A percentile compares a stretch with the other conserved stretches of the same genome.
phyloP scores from a whole-genome alignment of 2,888 invertebrate species.

The Chironomus tentans region DNA sequence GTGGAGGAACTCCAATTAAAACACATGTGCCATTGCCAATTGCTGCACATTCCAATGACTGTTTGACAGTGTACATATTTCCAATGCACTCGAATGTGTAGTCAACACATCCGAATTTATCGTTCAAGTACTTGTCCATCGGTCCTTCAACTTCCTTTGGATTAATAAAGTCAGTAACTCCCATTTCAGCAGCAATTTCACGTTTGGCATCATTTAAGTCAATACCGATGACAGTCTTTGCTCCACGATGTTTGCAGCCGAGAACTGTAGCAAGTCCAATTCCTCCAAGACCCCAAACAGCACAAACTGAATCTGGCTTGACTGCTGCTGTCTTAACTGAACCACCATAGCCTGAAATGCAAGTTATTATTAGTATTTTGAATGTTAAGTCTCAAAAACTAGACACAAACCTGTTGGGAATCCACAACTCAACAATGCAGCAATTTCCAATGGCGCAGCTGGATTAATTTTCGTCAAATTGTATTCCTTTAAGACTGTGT shows the following conservation, averaged over 20 bases:
- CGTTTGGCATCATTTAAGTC: constrained; percentile 72
- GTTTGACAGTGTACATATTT: constrained; percentile 66
- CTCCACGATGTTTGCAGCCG: constrained; percentile 74
- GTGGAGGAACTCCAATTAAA: constrained; percentile 86
- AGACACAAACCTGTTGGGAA: constrained; percentile 71
- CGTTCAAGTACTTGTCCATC: constrained; percentile 72
- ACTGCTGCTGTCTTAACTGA: constrained; percentile 80
- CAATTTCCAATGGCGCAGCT: constrained; percentile 73
- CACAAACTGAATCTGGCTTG: constrained; percentile 59
- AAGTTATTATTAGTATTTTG: background rate
- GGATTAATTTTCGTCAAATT: constrained; percentile 81
- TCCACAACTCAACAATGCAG: constrained; percentile 87
- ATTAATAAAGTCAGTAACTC: constrained; percentile 82
- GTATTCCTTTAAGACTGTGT: constrained; percentile 92
- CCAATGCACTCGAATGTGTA: constrained; percentile 95
- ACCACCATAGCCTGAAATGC: constrained; percentile 70
- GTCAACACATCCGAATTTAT: constrained; percentile 82
- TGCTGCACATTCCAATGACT: constrained; percentile 69
- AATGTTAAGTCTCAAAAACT: background rate
- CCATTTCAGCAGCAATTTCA: constrained; percentile 63
- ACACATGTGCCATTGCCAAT: constrained; percentile 91
- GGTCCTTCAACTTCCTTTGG: constrained; percentile 66
- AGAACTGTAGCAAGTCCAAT: constrained; percentile 77
- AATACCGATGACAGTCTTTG: constrained; percentile 70
- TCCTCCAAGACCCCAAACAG: constrained; percentile 81